Base-by-base conservation (phyloP, 2,113 vertebrate genomes). In the Corapipo altera region DNA sequence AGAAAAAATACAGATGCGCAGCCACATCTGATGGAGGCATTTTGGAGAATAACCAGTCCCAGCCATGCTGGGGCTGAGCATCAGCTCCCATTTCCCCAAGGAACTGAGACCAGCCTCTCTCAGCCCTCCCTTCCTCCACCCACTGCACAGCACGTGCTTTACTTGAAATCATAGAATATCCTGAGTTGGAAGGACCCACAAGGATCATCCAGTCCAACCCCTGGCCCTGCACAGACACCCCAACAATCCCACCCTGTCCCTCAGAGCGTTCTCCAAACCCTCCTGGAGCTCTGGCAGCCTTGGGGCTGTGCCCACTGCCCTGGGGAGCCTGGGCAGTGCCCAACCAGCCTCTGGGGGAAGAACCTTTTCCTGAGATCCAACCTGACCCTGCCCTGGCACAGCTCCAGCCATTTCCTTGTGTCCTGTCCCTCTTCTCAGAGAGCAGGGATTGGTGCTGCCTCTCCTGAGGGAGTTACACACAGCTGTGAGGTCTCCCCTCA, bases 171-270 rank as follows among this genome's bases (percentile, higher is more conserved):
- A 13, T 11, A 27, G 51, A 55, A 35, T 6, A 5, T 1, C n/a
- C 41, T 2, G 20, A n/a, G 57, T 16, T n/a, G 49, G 33, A 7
- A 11, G 26, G 37, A 48, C 18, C 17, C 58, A 7, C 76, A 20
- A 15, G 5, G 12, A 65, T 1, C 35, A 33, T 3, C 58, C n/a
- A 27, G 35, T 0, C 0, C 49, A 15, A 2, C 30, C 0, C 30
- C 21, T 0, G 24, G 1, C 26, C 51, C 43, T 57, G 67, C 85
- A 0, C 67, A 58, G 49, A 49, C 30, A 1, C n/a, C 48, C 20
- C 35, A 22, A 9, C 1, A n/a, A 11, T 0, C 51, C 67, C 86
- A 22, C 15, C 67, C 51, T 12, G 54, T 0, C 1, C 39, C 65
- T 33, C 30, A n/a, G 8, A 46, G 65, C 0, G 3, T 6, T 21